These are phyloP conservation scores for Amphiura filiformis DNA, from an alignment of 35 echinoderm and acorn worm species.

Conservation along the genomic window DNA sequence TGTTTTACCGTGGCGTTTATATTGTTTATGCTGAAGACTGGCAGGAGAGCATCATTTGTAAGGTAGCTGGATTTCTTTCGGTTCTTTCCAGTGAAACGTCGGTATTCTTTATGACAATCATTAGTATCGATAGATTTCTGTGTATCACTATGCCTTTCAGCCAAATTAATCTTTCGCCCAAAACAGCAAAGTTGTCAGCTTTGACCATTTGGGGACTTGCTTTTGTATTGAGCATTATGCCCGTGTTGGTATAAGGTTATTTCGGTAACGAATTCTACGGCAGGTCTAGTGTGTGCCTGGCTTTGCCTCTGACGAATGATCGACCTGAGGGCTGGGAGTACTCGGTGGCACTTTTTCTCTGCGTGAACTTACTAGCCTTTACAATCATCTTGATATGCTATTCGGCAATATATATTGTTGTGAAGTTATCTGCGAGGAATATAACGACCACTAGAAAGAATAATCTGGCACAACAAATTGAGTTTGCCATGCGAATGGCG, in stretches of 20 bases:
- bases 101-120: constrained; percentile 39
- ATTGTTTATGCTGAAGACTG: constrained; percentile 21
- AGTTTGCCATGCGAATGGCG: too few relatives aligned
- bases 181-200: not conserved
- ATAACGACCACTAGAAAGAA: too few relatives aligned
- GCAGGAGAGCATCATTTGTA: constrained; percentile 31
- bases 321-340: constrained; percentile 37
- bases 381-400: constrained; percentile 16
- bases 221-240: constrained; percentile 5
- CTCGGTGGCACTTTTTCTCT: not conserved
- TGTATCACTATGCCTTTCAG: constrained; percentile 15
- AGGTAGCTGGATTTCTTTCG: constrained; percentile 37
- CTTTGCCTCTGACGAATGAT: constrained; percentile 32
- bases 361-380: constrained; percentile 8
- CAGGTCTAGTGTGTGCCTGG: constrained; percentile 17
- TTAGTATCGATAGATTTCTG: constrained; percentile 57
- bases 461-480: too few relatives aligned
- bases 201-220: not conserved
- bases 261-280: constrained; percentile 1
- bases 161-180: not conserved
- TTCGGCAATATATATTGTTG: not conserved
- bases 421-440: constrained; percentile 13
- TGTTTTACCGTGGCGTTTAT: constrained; percentile 37
- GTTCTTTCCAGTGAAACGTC: constrained; percentile 64
- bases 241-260: constrained; percentile 3